Evolutionary conservation across 2,888 invertebrate species (phyloP).

Genomic region (Cremastinae sp.): DNA sequence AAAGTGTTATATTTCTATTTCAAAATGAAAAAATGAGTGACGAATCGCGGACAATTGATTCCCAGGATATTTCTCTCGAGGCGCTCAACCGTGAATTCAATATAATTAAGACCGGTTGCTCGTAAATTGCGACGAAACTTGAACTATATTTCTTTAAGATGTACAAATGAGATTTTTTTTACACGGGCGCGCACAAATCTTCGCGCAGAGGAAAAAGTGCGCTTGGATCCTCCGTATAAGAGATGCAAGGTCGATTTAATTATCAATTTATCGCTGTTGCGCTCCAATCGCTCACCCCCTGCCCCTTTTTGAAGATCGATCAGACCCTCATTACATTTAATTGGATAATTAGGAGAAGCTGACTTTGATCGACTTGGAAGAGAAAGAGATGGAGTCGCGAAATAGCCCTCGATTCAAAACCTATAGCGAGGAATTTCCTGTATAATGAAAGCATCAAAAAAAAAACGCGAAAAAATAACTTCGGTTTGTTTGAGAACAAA

Average conservation of each 20-base stretch:
- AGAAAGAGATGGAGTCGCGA: not conserved
- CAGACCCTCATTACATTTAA: constrained; percentile 52
- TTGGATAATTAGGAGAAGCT: constrained; percentile 54
- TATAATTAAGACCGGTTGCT: constrained; percentile 36
- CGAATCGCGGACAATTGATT: not conserved
- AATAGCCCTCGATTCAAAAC: constrained; percentile 1
- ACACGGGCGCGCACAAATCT: no score
- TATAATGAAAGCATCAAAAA: no score
- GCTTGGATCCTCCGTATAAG: constrained; percentile 3
- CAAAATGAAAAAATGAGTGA: not conserved
- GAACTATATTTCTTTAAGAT: constrained; percentile 39
- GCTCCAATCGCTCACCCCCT: constrained; percentile 22
- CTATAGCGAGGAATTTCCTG: not conserved
- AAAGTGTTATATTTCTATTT: no score
- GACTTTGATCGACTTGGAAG: constrained; percentile 44
- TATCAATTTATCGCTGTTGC: constrained; percentile 54
- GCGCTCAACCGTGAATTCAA: not conserved
- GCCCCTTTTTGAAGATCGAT: constrained; percentile 39
- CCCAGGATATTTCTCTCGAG: not conserved
- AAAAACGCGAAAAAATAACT: constrained; percentile 17
- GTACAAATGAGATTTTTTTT: not conserved
- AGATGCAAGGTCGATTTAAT: constrained; percentile 47
- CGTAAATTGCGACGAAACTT: constrained; percentile 36
- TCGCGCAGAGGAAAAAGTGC: no score
- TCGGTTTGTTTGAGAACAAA: not conserved